Base-by-base conservation (phyloP, 1,140 invertebrate species). In the Drosophila serrata region DNA sequence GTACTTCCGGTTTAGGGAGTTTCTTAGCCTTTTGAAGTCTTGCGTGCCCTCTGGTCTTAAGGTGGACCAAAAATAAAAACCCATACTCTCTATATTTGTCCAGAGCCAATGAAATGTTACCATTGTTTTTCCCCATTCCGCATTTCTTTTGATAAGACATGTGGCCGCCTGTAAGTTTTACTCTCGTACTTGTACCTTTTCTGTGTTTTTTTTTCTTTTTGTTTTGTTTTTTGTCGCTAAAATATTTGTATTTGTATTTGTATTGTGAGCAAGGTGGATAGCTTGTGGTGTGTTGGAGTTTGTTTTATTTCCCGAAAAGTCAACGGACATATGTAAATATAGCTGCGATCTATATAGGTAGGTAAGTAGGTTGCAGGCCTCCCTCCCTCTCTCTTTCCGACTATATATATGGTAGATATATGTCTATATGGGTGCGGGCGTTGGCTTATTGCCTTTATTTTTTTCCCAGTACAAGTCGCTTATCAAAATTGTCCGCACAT, bases 221-320 rank as follows among this genome's bases (percentile, higher is more conserved):
- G 31, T 75, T 84, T 68, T 39, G 6, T 24, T 75, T 75, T 37
- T 63, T 57, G 59, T 68, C 65, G 76, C 84, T 87, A 87, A 87
- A 87, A 84, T 88, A 90, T 88, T 88, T 88, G 81, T 82, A 48
- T 88, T 88, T 88, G 81, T 82, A 48, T 81, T 86, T 79, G 63
- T 61, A 69, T 57, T 74, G 85, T 48, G 57, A 53, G 82, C 62
- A 79, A 82, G 73, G 68, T 74, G 77, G 75, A 39, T 22, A 45
- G 35, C 27, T 45, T 42, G 40, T 40, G 39, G n/a, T 40, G 40
- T 43, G 42, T 35, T 24, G 45, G 49, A 48, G 81, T 67, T 79
- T 79, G 67, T 82, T 87, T 82, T 87, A 84, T 88, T 87, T 80
- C 79, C 82, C 79, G 65, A 80, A 81, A 90, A 90, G 82, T 80